Evolutionary conservation across 2,888 invertebrate species (phyloP), one percentile per base, ranked within the genome.

Genomic region (Mechanitis messenoides): DNA sequence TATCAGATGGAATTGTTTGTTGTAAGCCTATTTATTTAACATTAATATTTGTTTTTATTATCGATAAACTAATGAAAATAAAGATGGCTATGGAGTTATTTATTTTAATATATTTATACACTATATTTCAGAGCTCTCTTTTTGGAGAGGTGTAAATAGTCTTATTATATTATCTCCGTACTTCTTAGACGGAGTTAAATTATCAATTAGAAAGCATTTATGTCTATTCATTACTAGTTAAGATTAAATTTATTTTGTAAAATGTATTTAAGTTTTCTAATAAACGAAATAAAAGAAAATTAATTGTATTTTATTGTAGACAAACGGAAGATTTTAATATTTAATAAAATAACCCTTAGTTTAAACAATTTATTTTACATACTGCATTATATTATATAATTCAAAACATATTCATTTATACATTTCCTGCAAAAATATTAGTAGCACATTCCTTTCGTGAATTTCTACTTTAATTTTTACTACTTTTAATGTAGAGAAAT

Each of bases 211-310:
- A 45, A 60, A 28, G 55, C 60, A 56, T 68, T 71, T 56, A 60
- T 59, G 56, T 42, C 45, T 62, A 58, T 50, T 46, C 55, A 7
- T 45, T 55, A 46, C 1, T 47, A 35, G 35, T 46, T 53, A 45
- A 38, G 56, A 33, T 42, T 38, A 54, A 53, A 31, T 58, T 5
- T 59, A 50, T 58, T 55, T 42, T 62, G 55, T 58, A 58, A 55
- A 61, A 61, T 61, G 61, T 61, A 61, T 46, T 58, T 58, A 58
- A 46, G 38, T 62, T 31, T 56, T 46, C n/a, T 56, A 69, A 64
- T 68, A 66, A 67, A 68, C 56, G 35, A 58, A 60, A 53, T 42
- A 60, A 59, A 58, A 47, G 58, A 38, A 47, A 42, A 33, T 3
- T 45, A 55, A 33, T 54, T 59, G 55, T 58, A 50, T 45, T 55